Evolutionary conservation across 1,140 invertebrate species (phyloP).

Genomic region (Hesperophylax magnus): DNA sequence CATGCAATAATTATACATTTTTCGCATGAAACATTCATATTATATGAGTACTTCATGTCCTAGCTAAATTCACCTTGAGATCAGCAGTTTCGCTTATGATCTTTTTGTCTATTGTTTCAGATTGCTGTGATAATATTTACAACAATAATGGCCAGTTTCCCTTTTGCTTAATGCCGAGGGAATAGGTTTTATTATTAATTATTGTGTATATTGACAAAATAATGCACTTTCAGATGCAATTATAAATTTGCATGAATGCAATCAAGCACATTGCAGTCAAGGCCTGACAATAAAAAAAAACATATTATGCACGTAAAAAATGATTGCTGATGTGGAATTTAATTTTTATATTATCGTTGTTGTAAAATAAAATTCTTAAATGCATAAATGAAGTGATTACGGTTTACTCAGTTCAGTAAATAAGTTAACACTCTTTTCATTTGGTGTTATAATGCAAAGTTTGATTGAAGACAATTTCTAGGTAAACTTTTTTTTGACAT

Average conservation of each 20-base stretch:
- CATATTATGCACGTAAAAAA: too few relatives aligned
- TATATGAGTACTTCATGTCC: not conserved
- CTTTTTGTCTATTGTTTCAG: constrained; percentile 35
- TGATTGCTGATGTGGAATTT: too few relatives aligned
- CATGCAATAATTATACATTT: too few relatives aligned
- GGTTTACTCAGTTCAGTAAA: too few relatives aligned
- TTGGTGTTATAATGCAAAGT: too few relatives aligned
- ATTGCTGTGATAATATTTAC: not conserved
- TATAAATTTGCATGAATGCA: constrained; percentile 29
- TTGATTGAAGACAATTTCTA: too few relatives aligned
- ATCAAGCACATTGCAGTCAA: constrained; percentile 9
- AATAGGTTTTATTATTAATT: constrained; percentile 15
- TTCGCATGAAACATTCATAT: too few relatives aligned
- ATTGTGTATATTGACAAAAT: not conserved
- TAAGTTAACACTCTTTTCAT: too few relatives aligned
- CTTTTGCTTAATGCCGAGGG: constrained; percentile 20
- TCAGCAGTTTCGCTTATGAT: constrained; percentile 19
- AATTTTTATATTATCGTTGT: too few relatives aligned
- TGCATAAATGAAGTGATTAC: too few relatives aligned
- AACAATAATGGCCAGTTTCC: not conserved
- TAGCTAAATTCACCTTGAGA: constrained; percentile 6
- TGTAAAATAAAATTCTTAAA: too few relatives aligned
- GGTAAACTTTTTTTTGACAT: too few relatives aligned
- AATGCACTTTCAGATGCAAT: constrained; percentile 14
- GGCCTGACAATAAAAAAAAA: not conserved